These are phyloP conservation scores for Drosophila nebulosa DNA, from an alignment of 1,140 invertebrate species.

Conservation along the genomic window DNA sequence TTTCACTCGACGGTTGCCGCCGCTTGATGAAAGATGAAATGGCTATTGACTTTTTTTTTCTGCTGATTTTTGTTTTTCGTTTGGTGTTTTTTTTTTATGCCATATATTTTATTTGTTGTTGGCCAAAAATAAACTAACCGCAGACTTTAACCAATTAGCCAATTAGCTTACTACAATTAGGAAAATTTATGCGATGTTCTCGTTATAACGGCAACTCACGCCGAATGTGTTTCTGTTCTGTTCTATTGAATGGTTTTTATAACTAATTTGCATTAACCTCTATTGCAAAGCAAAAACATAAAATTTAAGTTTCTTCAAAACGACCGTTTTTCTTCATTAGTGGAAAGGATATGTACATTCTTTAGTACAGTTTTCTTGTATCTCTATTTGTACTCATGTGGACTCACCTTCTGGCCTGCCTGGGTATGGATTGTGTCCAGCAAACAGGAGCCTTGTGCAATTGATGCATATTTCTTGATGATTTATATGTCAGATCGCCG, in stretches of 20 bases:
- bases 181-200: background rate
- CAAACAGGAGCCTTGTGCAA: constrained; percentile 78
- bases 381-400: background rate
- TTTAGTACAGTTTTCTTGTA: too few relatives aligned
- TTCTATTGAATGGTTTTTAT: too few relatives aligned
- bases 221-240: too few relatives aligned
- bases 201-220: background rate
- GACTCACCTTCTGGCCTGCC: constrained; percentile 80
- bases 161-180: constrained; percentile 42
- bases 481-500: constrained; percentile 78
- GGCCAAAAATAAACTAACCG: constrained; percentile 57
- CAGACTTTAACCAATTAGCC: constrained; percentile 55
- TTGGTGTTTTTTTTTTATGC: background rate
- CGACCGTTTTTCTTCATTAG: too few relatives aligned
- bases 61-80: background rate
- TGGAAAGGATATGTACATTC: too few relatives aligned
- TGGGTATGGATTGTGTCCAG: constrained; percentile 80
- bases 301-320: too few relatives aligned
- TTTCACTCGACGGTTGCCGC: constrained; percentile 53
- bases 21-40: constrained; percentile 56
- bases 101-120: background rate
- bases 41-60: constrained; percentile 58
- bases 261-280: too few relatives aligned
- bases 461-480: constrained; percentile 76
- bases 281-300: too few relatives aligned